These are phyloP conservation scores for Lagodon rhomboides DNA, from an alignment of 2,797 vertebrate genomes.

Conservation along the genomic window DNA sequence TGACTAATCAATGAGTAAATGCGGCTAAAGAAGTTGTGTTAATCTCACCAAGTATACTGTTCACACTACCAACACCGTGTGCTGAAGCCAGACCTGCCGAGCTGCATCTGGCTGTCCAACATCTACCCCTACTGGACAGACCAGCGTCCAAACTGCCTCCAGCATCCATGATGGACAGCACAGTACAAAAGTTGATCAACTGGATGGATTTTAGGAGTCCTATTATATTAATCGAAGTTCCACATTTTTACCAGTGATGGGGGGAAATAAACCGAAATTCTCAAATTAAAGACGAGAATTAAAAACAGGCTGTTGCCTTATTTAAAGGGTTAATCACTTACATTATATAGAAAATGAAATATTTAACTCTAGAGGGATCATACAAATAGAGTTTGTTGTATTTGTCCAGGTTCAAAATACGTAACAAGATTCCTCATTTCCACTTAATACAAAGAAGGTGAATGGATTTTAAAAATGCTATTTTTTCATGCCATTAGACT, in stretches of 20 bases:
- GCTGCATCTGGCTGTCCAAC: conserved; percentile 33
- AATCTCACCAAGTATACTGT: neutral
- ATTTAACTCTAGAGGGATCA: neutral
- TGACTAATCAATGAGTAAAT: neutral
- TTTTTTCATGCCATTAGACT: too few relatives aligned
- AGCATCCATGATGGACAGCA: neutral
- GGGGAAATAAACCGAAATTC: neutral
- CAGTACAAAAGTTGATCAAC: neutral
- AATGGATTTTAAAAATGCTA: neutral
- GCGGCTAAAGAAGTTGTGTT: conserved; percentile 15
- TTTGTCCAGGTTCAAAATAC: neutral
- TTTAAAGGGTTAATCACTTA: conserved; percentile 5
- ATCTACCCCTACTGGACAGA: conserved; percentile 71
- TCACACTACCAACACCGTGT: neutral
- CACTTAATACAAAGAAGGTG: neutral
- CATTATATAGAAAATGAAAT: neutral
- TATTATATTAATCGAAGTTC: neutral
- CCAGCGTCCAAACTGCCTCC: neutral
- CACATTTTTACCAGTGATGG: neutral
- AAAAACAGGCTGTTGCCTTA: neutral
- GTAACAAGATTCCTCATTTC: neutral
- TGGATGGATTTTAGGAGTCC: neutral
- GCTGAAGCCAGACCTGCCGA: neutral
- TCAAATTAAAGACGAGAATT: neutral
- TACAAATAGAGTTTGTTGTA: conserved; percentile 7